Evolutionary conservation across 92 coral and sea anemone species (phyloP).

Genomic region (Palythoa heliodiscus): DNA sequence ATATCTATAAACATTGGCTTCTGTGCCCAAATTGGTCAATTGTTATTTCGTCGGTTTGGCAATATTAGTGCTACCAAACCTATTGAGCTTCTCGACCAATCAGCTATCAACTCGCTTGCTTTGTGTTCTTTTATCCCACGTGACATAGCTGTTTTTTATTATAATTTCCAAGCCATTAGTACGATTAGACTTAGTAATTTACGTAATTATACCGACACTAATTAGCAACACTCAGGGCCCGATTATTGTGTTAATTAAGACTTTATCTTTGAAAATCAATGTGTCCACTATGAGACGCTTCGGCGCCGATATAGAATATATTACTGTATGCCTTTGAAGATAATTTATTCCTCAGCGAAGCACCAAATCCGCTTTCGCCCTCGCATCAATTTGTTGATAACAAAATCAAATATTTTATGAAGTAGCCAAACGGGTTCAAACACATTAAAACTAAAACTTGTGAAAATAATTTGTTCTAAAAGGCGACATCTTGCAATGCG

Average conservation of each 20-base stretch:
- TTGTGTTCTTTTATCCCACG: conserved; percentile 82
- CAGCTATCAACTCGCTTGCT: conserved; percentile 49
- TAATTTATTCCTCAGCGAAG: conserved; percentile 54
- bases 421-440: conserved; percentile 81
- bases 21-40: conserved; percentile 85
- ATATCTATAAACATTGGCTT: conserved; percentile 80
- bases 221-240: conserved; percentile 97
- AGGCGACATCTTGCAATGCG: conserved; percentile 66
- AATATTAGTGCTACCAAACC: conserved; percentile 48
- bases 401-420: conserved; percentile 95
- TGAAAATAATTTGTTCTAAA: conserved; percentile 77
- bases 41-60: conserved; percentile 80
- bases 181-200: conserved; percentile 93
- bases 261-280: conserved; percentile 91
- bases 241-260: conserved; percentile 98
- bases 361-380: conserved; percentile 34
- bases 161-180: conserved; percentile 89
- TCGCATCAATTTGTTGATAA: conserved; percentile 87
- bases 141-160: conserved; percentile 82
- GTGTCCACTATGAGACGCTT: conserved; percentile 84
- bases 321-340: conserved; percentile 83
- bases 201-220: conserved; percentile 95
- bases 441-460: conserved; percentile 79
- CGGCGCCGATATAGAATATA: conserved; percentile 93
- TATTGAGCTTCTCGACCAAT: conserved; percentile 63